Evolutionary conservation across 2,797 vertebrate genomes (phyloP), one percentile per base, ranked within the genome.

Genomic region (Crocidura indochinensis): DNA sequence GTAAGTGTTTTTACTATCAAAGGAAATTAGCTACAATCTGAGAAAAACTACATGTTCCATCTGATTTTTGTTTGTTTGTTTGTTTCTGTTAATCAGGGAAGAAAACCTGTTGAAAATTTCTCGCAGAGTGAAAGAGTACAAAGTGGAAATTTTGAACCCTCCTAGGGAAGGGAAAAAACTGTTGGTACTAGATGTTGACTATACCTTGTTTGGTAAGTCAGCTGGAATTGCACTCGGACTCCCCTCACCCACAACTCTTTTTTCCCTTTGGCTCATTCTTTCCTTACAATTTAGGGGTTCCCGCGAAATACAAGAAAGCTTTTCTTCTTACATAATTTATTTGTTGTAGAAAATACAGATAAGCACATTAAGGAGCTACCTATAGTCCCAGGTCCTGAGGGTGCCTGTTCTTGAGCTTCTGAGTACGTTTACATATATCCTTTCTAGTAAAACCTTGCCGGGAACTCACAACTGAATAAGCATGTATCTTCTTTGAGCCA

Each of bases 21-120:
- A 76, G 93, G 84, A 92, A 83, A 14, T 20, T 85, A 3, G 10
- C 64, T 94, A 11, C 74, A 87, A 49, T 2, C 11, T 76, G 68
- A 80, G 46, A 72, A 88, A 84, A 86, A 76, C n/a, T 92, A 56
- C 87, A 38, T 29, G 6, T 46, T 78, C 93, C 94, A 95, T 96
- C 86, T 87, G 80, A 91, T 83, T 94, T 76, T 86, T 92, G 84
- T 84, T 87, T 88, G 97, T 8, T 82, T 91, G 83, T 94, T 75
- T 87, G 91, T 84, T 84, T 86, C 86, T 97, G 8, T 84, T 65
- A 65, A 49, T 96, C 87, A 99, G 99, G 97, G 99, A 99, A 98
- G 99, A 99, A 97, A 99, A 99, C 95, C 97, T 99, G 84, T 98
- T 99, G 74, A 99, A 99, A 98, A 99, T 99, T 94, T 99, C 99